Percentiles rank a stretch among this genome's conserved stretches.
These are phyloP conservation scores for Oligia strigilis DNA, from an alignment of 2,888 invertebrate genomes.

Conservation along the genomic window DNA sequence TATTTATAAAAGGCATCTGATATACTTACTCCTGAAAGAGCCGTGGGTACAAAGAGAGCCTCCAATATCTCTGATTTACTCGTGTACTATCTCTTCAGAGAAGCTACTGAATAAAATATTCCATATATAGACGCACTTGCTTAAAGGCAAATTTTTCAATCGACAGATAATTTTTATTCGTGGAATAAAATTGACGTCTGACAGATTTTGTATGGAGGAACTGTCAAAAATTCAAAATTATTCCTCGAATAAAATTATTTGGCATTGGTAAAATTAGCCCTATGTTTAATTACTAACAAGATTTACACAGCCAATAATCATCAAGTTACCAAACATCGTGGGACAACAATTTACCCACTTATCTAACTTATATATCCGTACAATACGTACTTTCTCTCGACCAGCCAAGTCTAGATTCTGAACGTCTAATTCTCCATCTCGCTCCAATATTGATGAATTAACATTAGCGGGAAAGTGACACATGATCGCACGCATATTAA, in stretches of 20 bases:
- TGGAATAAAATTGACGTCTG: too few relatives aligned
- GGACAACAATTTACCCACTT: constrained; percentile 46
- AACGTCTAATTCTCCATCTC: constrained; percentile 69
- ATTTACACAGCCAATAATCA: constrained; percentile 30
- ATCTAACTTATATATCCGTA: constrained; percentile 59
- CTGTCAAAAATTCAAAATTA: too few relatives aligned
- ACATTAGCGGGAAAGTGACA: constrained; percentile 76
- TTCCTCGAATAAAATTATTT: too few relatives aligned
- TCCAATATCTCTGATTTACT: background rate
- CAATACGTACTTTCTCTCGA: constrained; percentile 80
- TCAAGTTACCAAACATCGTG: constrained; percentile 47
- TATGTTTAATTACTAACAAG: background rate
- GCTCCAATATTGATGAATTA: constrained; percentile 66
- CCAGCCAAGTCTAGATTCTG: constrained; percentile 73
- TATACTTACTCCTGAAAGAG: background rate
- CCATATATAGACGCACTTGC: background rate
- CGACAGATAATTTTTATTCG: too few relatives aligned
- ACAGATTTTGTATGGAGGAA: too few relatives aligned
- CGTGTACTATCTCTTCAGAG: background rate
- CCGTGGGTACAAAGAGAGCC: too few relatives aligned
- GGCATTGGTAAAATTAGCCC: too few relatives aligned
- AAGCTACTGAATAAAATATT: background rate
- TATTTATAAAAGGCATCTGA: background rate
- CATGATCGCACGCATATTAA: constrained; percentile 70
- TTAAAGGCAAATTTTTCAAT: too few relatives aligned